phyloP scores from a whole-genome alignment of 2,797 vertebrate species.

The Danio aesculapii region DNA sequence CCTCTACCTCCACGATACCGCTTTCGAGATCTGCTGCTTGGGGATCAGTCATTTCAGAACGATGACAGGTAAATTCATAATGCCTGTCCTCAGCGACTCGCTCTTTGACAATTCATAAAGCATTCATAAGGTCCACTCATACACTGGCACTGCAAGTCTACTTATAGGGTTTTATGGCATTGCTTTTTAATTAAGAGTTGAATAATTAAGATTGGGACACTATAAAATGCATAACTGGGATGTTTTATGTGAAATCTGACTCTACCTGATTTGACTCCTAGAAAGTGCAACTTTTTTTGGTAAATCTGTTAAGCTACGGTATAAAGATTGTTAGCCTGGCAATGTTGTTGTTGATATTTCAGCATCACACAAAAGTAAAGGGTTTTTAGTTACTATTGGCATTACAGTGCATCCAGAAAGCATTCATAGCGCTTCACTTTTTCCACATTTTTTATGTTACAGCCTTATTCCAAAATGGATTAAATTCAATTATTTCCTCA shows the following conservation, averaged over 20 bases:
- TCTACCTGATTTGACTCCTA: background rate
- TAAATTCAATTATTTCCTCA: too few species aligned
- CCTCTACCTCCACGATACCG: slow-evolving; percentile 93
- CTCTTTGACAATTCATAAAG: slow-evolving; percentile 7
- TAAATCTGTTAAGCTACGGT: background rate
- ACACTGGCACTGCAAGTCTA: background rate
- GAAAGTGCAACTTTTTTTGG: too few species aligned
- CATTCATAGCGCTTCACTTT: too few species aligned
- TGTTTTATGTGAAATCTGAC: background rate
- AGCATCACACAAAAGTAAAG: background rate
- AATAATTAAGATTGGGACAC: background rate
- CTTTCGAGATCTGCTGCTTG: slow-evolving; percentile 93
- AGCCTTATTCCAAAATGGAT: too few species aligned
- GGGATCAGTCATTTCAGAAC: slow-evolving; percentile 92
- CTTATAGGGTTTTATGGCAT: background rate
- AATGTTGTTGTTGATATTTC: background rate
- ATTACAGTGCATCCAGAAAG: too few species aligned
- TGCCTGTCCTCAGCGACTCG: background rate
- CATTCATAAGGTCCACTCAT: background rate
- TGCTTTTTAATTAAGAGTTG: slow-evolving; percentile 13
- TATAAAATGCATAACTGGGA: background rate
- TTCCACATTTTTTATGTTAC: too few species aligned
- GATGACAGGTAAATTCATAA: slow-evolving; percentile 88
- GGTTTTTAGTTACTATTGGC: background rate
- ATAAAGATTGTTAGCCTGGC: too few species aligned